Base-by-base conservation (phyloP, 2,113 vertebrate genomes). In the Semnopithecus entellus region DNA sequence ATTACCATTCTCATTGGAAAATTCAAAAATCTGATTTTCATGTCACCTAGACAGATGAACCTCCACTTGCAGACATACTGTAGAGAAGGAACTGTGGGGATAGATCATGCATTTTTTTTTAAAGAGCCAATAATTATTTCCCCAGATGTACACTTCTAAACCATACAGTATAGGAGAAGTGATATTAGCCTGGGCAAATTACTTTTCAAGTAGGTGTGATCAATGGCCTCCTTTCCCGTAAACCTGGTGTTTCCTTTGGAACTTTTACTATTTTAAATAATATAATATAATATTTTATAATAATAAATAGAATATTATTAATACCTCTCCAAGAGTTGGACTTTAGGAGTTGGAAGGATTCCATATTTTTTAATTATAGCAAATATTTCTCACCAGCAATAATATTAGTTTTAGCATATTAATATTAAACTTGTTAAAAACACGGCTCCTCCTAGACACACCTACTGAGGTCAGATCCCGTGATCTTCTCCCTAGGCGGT, bases 391-490 rank as follows among this genome's bases (percentile, higher is more conserved):
- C n/a, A 95, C 9, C 52, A 78, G 45, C 27, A 79, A 0, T 66
- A 40, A 78, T 48, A 35, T 48, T 94, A 11, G n/a, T 70, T 84
- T 90, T 83, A 75, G 23, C 14, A 27, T 80, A 5, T 52, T 81
- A 76, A 75, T 72, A 79, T n/a, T 94, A 40, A 90, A 35, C 17
- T 48, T 90, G 55, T 88, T 82, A 43, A 94, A 68, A 96, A 79
- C 22, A 85, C 2, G 38, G 4, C 23, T 32, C 6, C 32, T 78
- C 14, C 14, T 52, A 45, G 22, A 94, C 43, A 35, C 32, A 20
- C 79, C 55, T 84, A 6, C 22, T 59, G 27, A 57, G 66, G 11
- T 78, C 2, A 2, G 6, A 68, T 22, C 35, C 14, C 45, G 5
- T 30, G 14, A 59, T 52, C 50, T 27, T 79, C 55, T 6, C 78